Percentiles rank a stretch among this genome's conserved stretches.
These are phyloP conservation scores for Plagiodera versicolora DNA, from an alignment of 2,888 invertebrate species.

Conservation along the genomic window DNA sequence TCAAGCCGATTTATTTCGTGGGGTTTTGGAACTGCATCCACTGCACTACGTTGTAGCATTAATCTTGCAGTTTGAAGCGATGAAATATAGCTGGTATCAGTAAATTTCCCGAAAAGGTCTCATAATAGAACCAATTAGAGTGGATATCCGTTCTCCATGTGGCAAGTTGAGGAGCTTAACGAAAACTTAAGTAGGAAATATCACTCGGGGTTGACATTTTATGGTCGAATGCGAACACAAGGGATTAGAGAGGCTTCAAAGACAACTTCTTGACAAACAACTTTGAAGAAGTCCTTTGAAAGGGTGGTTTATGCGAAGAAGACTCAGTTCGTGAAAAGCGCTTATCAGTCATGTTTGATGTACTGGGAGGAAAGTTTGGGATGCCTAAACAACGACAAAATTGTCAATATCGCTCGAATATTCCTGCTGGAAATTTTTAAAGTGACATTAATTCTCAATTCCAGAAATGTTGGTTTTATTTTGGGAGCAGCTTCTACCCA, in stretches of 20 bases:
- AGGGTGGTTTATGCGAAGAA: neutral
- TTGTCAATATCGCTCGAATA: too few relatives aligned
- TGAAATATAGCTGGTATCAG: neutral
- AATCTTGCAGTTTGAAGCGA: neutral
- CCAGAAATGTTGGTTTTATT: too few relatives aligned
- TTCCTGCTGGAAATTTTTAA: too few relatives aligned
- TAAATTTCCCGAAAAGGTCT: neutral
- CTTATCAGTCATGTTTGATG: too few relatives aligned
- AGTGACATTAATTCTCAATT: too few relatives aligned
- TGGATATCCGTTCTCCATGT: conserved; percentile 7
- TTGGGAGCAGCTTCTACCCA: too few relatives aligned
- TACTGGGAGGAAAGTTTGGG: too few relatives aligned
- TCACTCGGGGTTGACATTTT: conserved; percentile 19
- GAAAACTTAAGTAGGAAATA: conserved; percentile 26
- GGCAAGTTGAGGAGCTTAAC: conserved; percentile 25
- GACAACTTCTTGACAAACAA: neutral
- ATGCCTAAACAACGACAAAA: too few relatives aligned
- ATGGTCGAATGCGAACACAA: conserved; percentile 20
- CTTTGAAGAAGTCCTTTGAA: neutral
- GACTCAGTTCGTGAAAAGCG: too few relatives aligned
- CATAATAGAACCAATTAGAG: conserved; percentile 8
- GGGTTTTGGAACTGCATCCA: too few relatives aligned
- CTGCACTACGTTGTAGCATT: too few relatives aligned
- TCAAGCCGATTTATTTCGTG: too few relatives aligned
- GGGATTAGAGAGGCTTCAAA: conserved; percentile 14